Conservation (phyloP, 2,888 invertebrate genomes). For the Brassicogethes aeneus region DNA sequence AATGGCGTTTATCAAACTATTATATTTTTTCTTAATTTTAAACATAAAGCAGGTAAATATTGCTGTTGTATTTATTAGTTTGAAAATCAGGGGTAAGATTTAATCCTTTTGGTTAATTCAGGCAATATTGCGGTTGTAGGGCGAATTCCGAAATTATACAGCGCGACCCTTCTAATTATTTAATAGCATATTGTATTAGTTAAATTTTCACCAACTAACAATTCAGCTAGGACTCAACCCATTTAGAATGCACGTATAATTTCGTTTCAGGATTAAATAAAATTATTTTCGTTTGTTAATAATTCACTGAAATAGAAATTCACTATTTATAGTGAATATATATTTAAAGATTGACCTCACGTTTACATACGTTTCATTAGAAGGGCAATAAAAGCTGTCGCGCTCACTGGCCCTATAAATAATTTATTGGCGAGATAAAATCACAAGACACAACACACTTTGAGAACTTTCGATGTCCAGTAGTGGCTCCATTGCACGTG, state of each 20-base stretch:
- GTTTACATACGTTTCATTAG: not conserved
- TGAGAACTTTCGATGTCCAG: not conserved
- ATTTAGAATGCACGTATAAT: not conserved
- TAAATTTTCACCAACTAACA: slow-evolving; percentile 19
- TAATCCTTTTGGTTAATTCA: not conserved
- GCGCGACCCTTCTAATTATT: slow-evolving; percentile 32
- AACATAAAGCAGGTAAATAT: no score
- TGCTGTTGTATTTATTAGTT: not conserved
- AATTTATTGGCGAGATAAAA: slow-evolving; percentile 6
- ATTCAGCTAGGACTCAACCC: not conserved
- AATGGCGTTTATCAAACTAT: no score
- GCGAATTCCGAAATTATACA: slow-evolving; percentile 27
- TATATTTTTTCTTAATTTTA: no score
- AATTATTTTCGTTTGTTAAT: not conserved
- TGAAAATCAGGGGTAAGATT: not conserved
- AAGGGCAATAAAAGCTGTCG: not conserved
- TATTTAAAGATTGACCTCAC: no score
- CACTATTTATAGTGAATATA: no score
- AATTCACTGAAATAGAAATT: no score
- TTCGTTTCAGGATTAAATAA: not conserved
- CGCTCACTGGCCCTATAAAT: slow-evolving; percentile 3
- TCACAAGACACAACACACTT: not conserved
- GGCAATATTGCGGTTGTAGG: slow-evolving; percentile 18
- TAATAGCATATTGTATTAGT: slow-evolving; percentile 30
- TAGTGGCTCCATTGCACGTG: not conserved